Evolutionary conservation across 2,888 invertebrate genomes (phyloP).

Genomic region (Uloborus plumipes): DNA sequence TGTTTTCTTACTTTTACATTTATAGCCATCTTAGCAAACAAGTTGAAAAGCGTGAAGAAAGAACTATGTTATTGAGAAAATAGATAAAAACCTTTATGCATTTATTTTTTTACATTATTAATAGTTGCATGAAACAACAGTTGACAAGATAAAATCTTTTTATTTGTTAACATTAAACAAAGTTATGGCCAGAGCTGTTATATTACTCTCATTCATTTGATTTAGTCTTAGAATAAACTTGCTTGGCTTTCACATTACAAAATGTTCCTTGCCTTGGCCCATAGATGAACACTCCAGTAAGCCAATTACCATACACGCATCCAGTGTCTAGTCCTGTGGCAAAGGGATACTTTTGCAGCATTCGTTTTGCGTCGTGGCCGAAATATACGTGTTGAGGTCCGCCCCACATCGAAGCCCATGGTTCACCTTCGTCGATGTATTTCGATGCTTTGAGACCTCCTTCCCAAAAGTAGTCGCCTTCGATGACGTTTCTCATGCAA

Average conservation of each 20-base stretch:
- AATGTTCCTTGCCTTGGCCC: slow-evolving; percentile 64
- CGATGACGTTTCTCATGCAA: slow-evolving; percentile 70
- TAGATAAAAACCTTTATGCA: too few species aligned
- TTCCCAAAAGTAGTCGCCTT: slow-evolving; percentile 65
- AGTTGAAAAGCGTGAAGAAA: too few species aligned
- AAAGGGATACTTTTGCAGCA: slow-evolving; percentile 68
- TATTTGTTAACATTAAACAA: too few species aligned
- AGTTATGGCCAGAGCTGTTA: too few species aligned
- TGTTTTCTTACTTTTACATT: too few species aligned
- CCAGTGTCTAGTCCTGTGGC: slow-evolving; percentile 72
- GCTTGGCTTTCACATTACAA: slow-evolving; percentile 56
- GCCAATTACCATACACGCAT: slow-evolving; percentile 70
- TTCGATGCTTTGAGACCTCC: slow-evolving; percentile 66
- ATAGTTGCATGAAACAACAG: not conserved
- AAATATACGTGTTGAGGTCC: slow-evolving; percentile 72
- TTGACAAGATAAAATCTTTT: too few species aligned
- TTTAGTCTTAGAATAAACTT: slow-evolving; percentile 26
- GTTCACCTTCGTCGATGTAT: slow-evolving; percentile 67
- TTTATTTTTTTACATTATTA: too few species aligned
- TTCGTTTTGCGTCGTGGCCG: slow-evolving; percentile 71
- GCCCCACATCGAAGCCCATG: slow-evolving; percentile 70
- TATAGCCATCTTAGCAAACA: too few species aligned
- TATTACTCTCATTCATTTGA: not conserved
- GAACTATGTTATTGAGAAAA: too few species aligned
- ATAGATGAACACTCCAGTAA: slow-evolving; percentile 69